phyloP scores from a whole-genome alignment of 2,888 invertebrate species.

The Aleiodes testaceus region DNA sequence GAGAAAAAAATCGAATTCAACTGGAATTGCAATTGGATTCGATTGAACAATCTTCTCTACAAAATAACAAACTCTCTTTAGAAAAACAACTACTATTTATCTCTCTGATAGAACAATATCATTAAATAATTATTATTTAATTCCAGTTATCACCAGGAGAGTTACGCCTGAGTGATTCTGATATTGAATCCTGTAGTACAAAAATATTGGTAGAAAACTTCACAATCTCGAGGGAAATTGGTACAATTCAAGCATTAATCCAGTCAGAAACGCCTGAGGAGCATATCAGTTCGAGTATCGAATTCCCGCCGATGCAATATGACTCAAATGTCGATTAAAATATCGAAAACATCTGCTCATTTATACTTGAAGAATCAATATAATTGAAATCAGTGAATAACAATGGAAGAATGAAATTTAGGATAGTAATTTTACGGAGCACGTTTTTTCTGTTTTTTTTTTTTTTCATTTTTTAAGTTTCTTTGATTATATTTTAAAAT shows the following conservation, averaged over 20 bases:
- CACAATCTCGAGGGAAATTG: conserved; percentile 54
- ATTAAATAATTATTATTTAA: neutral
- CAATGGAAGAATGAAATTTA: too few relatives aligned
- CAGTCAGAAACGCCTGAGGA: conserved; percentile 53
- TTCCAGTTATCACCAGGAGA: conserved; percentile 55
- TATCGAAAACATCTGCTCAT: neutral
- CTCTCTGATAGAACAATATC: neutral
- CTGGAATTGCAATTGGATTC: neutral
- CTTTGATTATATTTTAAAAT: conserved; percentile 9
- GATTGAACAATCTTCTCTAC: too few relatives aligned
- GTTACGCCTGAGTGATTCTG: conserved; percentile 51
- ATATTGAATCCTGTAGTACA: conserved; percentile 51
- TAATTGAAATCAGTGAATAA: neutral
- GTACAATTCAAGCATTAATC: conserved; percentile 55
- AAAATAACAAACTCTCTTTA: too few relatives aligned
- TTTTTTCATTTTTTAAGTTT: neutral
- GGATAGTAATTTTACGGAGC: neutral
- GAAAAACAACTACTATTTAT: too few relatives aligned
- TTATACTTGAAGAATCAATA: neutral
- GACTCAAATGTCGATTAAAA: conserved; percentile 49
- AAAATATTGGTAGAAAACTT: conserved; percentile 51
- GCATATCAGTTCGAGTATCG: conserved; percentile 56
- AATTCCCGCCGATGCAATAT: conserved; percentile 54
- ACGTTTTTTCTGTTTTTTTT: too few relatives aligned
- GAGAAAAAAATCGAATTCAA: neutral